phyloP scores from a whole-genome alignment of 2,113 vertebrate species.

The Barnardius zonarius region DNA sequence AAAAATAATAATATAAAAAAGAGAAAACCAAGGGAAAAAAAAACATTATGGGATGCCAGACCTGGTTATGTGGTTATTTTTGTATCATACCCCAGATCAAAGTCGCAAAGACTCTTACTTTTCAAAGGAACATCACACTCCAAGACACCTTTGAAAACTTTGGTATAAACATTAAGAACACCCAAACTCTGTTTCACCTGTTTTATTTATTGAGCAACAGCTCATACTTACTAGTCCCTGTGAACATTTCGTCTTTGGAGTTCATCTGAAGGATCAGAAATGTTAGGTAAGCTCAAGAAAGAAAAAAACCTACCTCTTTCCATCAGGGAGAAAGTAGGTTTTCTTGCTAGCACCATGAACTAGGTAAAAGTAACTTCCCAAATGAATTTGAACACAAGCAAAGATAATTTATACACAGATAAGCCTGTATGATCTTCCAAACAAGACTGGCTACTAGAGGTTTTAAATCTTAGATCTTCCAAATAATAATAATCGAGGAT shows the following conservation, averaged over 20 bases:
- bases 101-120: neutral
- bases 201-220: slow-evolving; percentile 41
- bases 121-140: slow-evolving; percentile 42
- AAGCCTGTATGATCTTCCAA: neutral
- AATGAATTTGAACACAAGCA: neutral
- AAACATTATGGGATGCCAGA: neutral
- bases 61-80: slow-evolving; percentile 31
- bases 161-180: slow-evolving; percentile 8
- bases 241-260: neutral
- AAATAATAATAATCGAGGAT: neutral
- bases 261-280: neutral
- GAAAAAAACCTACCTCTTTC: neutral
- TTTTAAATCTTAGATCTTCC: neutral
- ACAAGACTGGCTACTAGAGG: neutral
- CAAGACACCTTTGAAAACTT: slow-evolving; percentile 32
- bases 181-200: slow-evolving; percentile 31
- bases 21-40: neutral
- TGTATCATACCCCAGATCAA: slow-evolving; percentile 21
- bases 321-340: neutral
- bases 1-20: neutral
- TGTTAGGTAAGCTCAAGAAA: neutral
- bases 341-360: neutral
- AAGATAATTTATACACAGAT: neutral
- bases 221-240: neutral
- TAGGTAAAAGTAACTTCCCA: neutral